Percentiles rank a stretch among this genome's conserved stretches.
These are phyloP conservation scores for Callinectes sapidus DNA, from an alignment of 2,888 invertebrate species.

Conservation along the genomic window DNA sequence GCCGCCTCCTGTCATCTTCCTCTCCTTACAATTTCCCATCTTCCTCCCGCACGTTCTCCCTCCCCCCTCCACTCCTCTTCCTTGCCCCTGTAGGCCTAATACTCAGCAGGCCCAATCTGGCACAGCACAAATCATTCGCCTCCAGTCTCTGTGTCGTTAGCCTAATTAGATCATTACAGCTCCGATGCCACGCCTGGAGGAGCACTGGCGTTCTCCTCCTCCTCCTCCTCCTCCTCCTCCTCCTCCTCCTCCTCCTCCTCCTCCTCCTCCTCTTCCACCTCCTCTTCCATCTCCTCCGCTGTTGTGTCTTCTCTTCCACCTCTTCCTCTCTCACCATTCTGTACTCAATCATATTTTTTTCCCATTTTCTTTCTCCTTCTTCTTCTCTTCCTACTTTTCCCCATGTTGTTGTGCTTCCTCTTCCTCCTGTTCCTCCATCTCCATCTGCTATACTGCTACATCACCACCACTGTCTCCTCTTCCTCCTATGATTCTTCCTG, in stretches of 20 bases:
- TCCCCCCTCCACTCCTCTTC: neutral
- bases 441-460: no score
- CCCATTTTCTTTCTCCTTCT: neutral
- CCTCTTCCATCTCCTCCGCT: neutral
- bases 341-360: neutral
- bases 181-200: neutral
- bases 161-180: conserved; percentile 27
- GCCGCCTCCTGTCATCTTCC: neutral
- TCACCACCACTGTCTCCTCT: neutral
- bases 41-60: neutral
- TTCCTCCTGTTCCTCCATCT: neutral
- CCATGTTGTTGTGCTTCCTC: neutral
- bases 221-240: neutral
- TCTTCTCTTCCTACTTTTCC: neutral
- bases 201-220: neutral
- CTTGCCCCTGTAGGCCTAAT: neutral
- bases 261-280: neutral
- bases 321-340: neutral
- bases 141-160: neutral
- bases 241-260: neutral
- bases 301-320: neutral
- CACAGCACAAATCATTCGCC: conserved; percentile 11
- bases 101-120: neutral
- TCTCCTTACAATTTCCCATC: neutral
- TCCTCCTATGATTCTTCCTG: neutral